Evolutionary conservation across 1,140 invertebrate species (phyloP).

Genomic region (Drosophila lowei): DNA sequence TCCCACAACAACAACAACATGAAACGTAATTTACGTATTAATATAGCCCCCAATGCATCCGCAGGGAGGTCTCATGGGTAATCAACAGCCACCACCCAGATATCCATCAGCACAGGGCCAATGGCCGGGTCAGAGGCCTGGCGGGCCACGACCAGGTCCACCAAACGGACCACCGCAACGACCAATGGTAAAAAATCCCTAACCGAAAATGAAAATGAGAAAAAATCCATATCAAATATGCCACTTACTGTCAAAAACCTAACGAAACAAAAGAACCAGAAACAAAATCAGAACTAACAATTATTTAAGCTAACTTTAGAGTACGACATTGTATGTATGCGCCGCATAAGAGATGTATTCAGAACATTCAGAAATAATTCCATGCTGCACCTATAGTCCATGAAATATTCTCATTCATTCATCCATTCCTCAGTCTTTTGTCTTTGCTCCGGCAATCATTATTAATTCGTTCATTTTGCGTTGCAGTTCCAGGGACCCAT

Average conservation of each 20-base stretch:
- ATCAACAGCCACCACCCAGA: conserved; percentile 84
- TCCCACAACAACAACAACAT: conserved; percentile 62
- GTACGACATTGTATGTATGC: conserved; percentile 23
- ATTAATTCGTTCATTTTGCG: conserved; percentile 29
- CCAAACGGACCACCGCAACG: conserved; percentile 85
- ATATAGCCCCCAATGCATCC: conserved; percentile 82
- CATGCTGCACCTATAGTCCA: conserved; percentile 36
- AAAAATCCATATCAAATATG: conserved; percentile 44
- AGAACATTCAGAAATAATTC: conserved; percentile 67
- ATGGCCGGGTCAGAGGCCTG: conserved; percentile 85
- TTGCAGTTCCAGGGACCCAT: conserved; percentile 86
- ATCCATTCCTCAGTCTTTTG: conserved; percentile 9
- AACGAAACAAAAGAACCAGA: conserved; percentile 32
- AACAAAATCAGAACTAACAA: conserved; percentile 26
- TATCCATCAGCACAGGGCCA: conserved; percentile 83
- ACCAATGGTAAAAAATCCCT: conserved; percentile 86
- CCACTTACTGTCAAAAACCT: conserved; percentile 33
- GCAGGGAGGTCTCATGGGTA: conserved; percentile 77
- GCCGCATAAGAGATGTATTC: conserved; percentile 70
- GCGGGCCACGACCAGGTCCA: conserved; percentile 88
- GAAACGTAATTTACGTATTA: conserved; percentile 63
- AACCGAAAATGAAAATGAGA: too few relatives aligned
- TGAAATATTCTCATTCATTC: too few relatives aligned
- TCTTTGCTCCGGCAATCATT: not conserved
- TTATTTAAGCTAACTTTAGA: conserved; percentile 76